Base-by-base conservation (phyloP, 1,140 invertebrate genomes). In the Goniozus legneri region DNA sequence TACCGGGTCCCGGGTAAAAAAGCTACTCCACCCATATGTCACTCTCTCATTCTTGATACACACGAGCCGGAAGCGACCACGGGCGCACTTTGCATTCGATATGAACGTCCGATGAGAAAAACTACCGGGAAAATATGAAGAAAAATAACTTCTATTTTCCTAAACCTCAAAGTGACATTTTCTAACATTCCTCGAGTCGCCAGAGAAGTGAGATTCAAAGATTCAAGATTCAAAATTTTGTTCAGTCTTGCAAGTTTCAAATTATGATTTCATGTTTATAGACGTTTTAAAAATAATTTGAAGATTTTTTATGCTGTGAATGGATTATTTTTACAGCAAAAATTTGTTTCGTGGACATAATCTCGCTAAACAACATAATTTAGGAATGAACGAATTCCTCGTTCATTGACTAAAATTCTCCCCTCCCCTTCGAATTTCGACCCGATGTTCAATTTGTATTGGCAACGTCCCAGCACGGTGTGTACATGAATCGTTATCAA, bases 1-100 rank as follows among this genome's bases (percentile, higher is more conserved):
- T n/a, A n/a, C n/a, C n/a, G n/a, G n/a, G n/a, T n/a, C n/a, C n/a
- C n/a, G n/a, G n/a, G n/a, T n/a, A n/a, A n/a, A 20, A 32, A 21
- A 37, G 19, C 59, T 55, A 55, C 65, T 65, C 66, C 66, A 61
- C 58, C 66, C 65, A 66, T 49, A n/a, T n/a, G n/a, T n/a, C n/a
- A n/a, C n/a, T n/a, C n/a, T n/a, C n/a, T n/a, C n/a, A n/a, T n/a
- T 36, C 44, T 54, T 51, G n/a, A n/a, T n/a, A n/a, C 24, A 10
- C 4, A 4, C 24, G 10, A 60, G 66, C 67, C 67, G 67, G 67
- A 69, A 69, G 64, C 65, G 62, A 64, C 65, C 56, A 66, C 63
- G 44, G n/a, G 58, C 58, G 64, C 57, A 54, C 38, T 47, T 43
- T 67, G 67, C 67, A 67, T 67, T 67, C 65, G 62, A 69, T 66